Percentiles rank a stretch among this genome's conserved stretches.
These are phyloP conservation scores for Butastur rufipennis DNA, from an alignment of 2,113 vertebrate genomes.

Conservation along the genomic window DNA sequence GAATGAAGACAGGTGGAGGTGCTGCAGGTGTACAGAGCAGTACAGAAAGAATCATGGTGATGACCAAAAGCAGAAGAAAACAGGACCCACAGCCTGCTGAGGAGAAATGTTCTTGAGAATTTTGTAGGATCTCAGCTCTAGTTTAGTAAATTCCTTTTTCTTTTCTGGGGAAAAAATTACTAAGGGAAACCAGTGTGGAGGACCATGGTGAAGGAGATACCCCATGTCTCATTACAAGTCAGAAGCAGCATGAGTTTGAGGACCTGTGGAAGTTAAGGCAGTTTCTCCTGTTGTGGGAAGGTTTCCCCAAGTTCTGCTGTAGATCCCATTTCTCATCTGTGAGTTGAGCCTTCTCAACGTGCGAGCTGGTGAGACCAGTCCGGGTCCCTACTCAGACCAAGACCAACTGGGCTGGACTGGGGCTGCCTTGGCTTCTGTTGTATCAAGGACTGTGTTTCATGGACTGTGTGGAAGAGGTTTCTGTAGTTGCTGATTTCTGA, in stretches of 20 bases:
- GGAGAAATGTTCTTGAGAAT: not conserved
- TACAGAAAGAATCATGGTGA: too few species aligned
- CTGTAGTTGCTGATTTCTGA: not conserved
- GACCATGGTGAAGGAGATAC: not conserved
- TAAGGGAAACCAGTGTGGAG: not conserved
- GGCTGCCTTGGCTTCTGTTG: not conserved
- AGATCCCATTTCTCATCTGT: not conserved
- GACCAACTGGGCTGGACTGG: not conserved
- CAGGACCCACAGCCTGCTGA: too few species aligned
- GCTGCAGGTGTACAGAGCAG: not conserved
- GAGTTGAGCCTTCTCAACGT: fast-evolving
- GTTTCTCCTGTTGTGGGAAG: not conserved
- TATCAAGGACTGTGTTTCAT: not conserved
- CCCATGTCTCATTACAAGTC: fast-evolving
- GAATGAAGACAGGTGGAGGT: not conserved
- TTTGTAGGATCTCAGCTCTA: not conserved
- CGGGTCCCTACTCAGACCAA: fast-evolving
- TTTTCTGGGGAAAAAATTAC: not conserved
- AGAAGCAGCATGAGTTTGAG: not conserved
- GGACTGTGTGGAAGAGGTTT: not conserved
- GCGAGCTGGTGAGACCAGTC: not conserved
- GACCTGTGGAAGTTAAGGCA: too few species aligned
- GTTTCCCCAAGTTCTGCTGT: not conserved
- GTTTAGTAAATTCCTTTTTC: not conserved
- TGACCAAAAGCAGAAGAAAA: not conserved